Base-by-base conservation (phyloP, 2,888 invertebrate genomes). In the Apamea epomidion region DNA sequence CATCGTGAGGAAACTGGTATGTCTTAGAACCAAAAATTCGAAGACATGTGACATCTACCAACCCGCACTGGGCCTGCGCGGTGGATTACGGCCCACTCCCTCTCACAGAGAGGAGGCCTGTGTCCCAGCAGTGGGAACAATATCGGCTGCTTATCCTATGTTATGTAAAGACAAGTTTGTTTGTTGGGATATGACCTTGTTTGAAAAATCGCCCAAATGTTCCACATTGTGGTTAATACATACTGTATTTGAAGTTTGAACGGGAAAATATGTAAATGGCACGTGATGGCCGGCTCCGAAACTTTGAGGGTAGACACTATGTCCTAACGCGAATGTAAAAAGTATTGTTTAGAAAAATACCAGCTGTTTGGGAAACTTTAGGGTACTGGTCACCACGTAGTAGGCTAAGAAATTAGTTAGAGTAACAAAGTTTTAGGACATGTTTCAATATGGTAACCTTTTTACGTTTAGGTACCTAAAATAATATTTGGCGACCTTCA, bases 201-300 rank as follows among this genome's bases (percentile, higher is more conserved):
- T 42, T 37, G 45, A 29, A 65, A 58, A 78, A 64, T 37, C 37
- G 48, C 37, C 37, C 54, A 69, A 83, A 25, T 69, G 42, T n/a
- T 42, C 48, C 21, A 69, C 21, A 45, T 80, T 48, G 58, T 51
- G 48, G 32, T 58, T 32, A 48, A 64, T 42, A 62, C 69, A 69
- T 65, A 54, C 45, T n/a, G 62, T 70, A 58, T 64, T 14, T 12
- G 45, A 62, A 51, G 48, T 64, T 14, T 18, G 37, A 62, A 45
- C 37, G 60, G 75, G 91, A 91, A 92, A 91, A 91, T 91, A 93
- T 93, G 92, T 90, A 90, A 92, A 93, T 93, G 90, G 89, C 88
- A 88, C 89, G 79, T 86, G 87, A 84, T 60, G 81, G 83, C 81
- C 72, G 71, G 70, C 16, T 74, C 25, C 54, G 32, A 81, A 82